Evolutionary conservation across 2,888 invertebrate genomes (phyloP), one percentile per base, ranked within the genome.

Genomic region (Malachius bipustulatus): DNA sequence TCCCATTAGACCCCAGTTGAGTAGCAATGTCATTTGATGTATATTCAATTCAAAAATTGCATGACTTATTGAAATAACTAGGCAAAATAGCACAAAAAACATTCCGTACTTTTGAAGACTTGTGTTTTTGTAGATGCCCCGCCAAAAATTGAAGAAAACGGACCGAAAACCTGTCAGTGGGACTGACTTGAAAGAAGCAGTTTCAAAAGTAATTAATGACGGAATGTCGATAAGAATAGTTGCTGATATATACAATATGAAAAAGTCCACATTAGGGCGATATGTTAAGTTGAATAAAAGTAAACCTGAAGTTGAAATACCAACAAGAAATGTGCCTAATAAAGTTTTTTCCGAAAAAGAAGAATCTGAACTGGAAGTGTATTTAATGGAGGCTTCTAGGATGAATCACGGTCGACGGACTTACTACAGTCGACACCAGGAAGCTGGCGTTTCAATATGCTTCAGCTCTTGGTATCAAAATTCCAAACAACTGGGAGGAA

Each of bases 211-310:
- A 19, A 19, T 19, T 19, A 19, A 19, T 19, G 24, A 19, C 24
- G n/a, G 24, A 8, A 19, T 19, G n/a, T 8, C 24, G n/a, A 19
- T 19, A 19, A 19, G 24, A 19, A 19, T n/a, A 19, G 24, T 19
- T 19, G 24, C 24, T 19, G 24, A 19, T 19, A 6, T 19, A n/a
- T 19, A n/a, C 24, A 19, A 8, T 8, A 19, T 19, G n/a, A 19
- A n/a, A n/a, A 19, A 19, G n/a, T 19, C 24, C n/a, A 19, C 24
- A 19, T 19, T 19, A n/a, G 24, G 24, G 24, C 24, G 24, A 19
- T 19, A 19, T 19, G 24, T 19, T 6, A 19, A 19, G 24, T 19
- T 19, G n/a, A 19, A 19, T 19, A 19, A 19, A 19, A 19, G n/a
- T 19, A 19, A n/a, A 19, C 24, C 24, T 19, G 24, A 19, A 19